Conservation (phyloP, 2,888 invertebrate species). For the Polydrusus pterygomalis region DNA sequence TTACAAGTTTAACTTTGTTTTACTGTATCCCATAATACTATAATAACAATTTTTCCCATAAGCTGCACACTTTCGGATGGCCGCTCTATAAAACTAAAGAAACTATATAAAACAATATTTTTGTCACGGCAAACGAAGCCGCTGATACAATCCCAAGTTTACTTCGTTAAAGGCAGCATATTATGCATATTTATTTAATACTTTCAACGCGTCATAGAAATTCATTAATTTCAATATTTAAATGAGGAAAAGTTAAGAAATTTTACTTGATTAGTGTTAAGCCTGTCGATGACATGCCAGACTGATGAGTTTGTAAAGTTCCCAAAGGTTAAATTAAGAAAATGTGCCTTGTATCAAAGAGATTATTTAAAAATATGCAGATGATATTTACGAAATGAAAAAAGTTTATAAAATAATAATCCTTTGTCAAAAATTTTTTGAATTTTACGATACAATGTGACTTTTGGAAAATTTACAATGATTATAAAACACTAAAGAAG, state of each 20-base stretch:
- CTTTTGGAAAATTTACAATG: no score
- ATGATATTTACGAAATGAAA: slow-evolving; percentile 29
- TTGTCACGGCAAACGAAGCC: neutral
- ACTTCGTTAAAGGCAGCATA: neutral
- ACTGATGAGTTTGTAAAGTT: slow-evolving; percentile 40
- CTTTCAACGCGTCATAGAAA: slow-evolving; percentile 11
- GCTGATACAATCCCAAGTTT: neutral
- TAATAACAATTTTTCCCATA: no score
- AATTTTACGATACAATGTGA: neutral
- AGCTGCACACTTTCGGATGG: no score
- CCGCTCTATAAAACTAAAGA: no score
- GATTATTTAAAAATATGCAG: slow-evolving; percentile 51
- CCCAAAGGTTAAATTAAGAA: slow-evolving; percentile 36
- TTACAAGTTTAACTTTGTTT: no score
- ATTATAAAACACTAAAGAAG: no score
- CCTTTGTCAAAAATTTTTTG: neutral
- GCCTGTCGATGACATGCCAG: slow-evolving; percentile 40
- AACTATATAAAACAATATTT: no score
- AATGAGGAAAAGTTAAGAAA: slow-evolving; percentile 35
- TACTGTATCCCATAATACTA: no score
- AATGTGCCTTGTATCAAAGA: slow-evolving; percentile 39
- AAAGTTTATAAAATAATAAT: neutral
- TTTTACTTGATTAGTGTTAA: slow-evolving; percentile 23
- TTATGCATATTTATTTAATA: neutral
- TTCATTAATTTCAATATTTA: slow-evolving; percentile 26